Conservation (phyloP, 1,140 invertebrate species). For the Brachionus calyciflorus region DNA sequence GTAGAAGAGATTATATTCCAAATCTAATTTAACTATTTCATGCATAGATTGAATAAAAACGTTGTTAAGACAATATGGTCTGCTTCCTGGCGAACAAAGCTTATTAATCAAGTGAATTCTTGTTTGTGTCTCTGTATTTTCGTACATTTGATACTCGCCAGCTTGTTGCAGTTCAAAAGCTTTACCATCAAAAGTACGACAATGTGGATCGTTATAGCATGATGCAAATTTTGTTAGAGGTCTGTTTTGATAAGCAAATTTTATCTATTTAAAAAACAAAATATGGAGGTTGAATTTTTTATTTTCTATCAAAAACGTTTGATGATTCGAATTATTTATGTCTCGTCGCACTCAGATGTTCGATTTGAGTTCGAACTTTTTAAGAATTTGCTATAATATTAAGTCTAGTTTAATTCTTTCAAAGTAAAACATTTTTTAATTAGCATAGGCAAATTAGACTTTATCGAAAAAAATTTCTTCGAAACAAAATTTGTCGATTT, state of each 20-base stretch:
- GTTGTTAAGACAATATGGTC: background rate
- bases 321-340: no score
- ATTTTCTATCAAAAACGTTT: no score
- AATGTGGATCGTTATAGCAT: conserved; percentile 8
- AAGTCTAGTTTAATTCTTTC: no score
- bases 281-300: no score
- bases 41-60: conserved; percentile 2
- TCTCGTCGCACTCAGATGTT: no score
- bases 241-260: background rate
- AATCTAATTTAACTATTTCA: conserved; percentile 9
- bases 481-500: no score
- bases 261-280: background rate
- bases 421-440: no score
- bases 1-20: background rate
- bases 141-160: conserved; percentile 22
- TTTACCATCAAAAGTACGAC: conserved; percentile 1
- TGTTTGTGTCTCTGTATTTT: conserved; percentile 9
- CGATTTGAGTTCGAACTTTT: no score
- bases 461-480: no score
- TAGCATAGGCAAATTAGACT: no score
- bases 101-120: conserved; percentile 4
- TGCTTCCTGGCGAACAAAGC: background rate
- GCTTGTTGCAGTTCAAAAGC: background rate
- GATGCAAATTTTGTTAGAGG: background rate
- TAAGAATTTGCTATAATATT: no score